A percentile compares a stretch with the other conserved stretches of the same genome.
phyloP scores from a whole-genome alignment of 2,113 vertebrate species.

The Paralichthys olivaceus region DNA sequence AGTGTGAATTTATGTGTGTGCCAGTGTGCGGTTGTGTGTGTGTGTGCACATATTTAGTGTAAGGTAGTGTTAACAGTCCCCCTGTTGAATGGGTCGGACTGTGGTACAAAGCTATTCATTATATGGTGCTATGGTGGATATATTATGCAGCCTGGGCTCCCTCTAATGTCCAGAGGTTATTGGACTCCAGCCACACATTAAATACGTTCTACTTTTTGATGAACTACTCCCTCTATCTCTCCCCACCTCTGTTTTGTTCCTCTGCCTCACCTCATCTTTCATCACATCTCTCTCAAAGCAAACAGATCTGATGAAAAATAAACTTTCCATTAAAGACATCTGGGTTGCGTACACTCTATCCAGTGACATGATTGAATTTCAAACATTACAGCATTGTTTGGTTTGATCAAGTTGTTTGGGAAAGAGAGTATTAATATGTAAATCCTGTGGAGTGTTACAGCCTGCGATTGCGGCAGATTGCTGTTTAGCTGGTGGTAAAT shows the following conservation, averaged over 20 bases:
- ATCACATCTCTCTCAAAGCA: background rate
- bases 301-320: constrained; percentile 8
- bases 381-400: constrained; percentile 29
- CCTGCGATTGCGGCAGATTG: constrained; percentile 14
- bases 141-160: constrained; percentile 46
- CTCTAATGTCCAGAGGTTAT: constrained; percentile 49
- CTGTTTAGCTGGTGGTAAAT: constrained; percentile 25
- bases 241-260: too few species aligned
- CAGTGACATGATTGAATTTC: background rate
- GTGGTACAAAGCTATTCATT: constrained; percentile 42
- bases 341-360: background rate
- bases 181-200: constrained; percentile 57
- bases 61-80: constrained; percentile 34
- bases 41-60: constrained; percentile 20
- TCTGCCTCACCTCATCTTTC: constrained; percentile 12
- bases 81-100: constrained; percentile 42
- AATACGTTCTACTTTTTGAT: constrained; percentile 4
- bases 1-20: constrained; percentile 6
- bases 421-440: constrained; percentile 38
- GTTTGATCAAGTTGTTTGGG: constrained; percentile 30
- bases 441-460: constrained; percentile 13
- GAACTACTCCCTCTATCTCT: background rate
- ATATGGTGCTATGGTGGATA: constrained; percentile 31
- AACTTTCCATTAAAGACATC: constrained; percentile 14
- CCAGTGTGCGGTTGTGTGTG: background rate